Base-by-base conservation (phyloP, 1,140 invertebrate genomes). In the Goniozus legneri region DNA sequence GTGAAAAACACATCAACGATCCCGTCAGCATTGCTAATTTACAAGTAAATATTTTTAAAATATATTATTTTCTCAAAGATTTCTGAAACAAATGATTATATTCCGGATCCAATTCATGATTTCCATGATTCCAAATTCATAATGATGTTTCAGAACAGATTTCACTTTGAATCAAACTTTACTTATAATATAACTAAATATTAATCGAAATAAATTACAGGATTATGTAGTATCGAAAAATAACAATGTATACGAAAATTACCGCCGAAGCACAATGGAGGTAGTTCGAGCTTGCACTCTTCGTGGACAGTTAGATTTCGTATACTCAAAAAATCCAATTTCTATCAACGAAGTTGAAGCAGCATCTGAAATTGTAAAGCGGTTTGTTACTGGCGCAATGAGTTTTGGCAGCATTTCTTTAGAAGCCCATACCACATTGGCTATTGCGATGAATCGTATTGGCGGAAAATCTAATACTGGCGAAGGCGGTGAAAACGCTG, bases 1-100 rank as follows among this genome's bases (percentile, higher is more conserved):
- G 97, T 8, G 97, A 99, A 76, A 95, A 95, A 59, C 97, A 99
- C 74, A 89, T 98, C 58, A 99, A 98, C 69, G 95, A 98, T 71
- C 97, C 97, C 0, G 74, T 84, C 31, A 92, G 92, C 52, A 92
- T 99, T 65, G 93, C 92, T 22, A 92, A 89, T 65, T 75, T 97
- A n/a, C 92, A 94, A 76, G 83, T 84, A 72, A 61, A 21, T 37
- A 60, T 65, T 81, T 15, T 18, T 41, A 10, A 7, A 6, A n/a
- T n/a, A n/a, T n/a, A n/a, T n/a, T n/a, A n/a, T n/a, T 13, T 27
- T 12, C n/a, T n/a, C n/a, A n/a, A n/a, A n/a, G n/a, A n/a, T n/a
- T n/a, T n/a, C n/a, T n/a, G n/a, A n/a, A n/a, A n/a, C n/a, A n/a
- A 14, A 32, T 52, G 19, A 44, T 48, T 24, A n/a, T n/a, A 27